Conservation (phyloP, 1,140 invertebrate genomes). For the Caerostris extrusa region DNA sequence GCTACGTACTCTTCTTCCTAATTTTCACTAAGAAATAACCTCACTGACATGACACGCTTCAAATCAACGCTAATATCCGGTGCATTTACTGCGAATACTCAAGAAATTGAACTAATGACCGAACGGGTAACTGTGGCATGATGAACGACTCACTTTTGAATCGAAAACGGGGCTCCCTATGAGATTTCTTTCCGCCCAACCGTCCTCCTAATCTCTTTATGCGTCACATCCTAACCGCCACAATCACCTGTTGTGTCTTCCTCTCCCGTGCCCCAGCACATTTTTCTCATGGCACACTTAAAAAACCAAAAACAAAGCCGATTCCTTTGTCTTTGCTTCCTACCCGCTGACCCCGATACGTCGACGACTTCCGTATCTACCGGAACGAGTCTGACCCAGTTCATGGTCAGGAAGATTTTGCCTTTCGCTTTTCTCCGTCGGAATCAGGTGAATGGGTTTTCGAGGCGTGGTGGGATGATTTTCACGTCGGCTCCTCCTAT, state of each 20-base stretch:
- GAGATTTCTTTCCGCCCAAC: not conserved
- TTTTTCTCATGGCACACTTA: not conserved
- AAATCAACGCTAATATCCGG: no score
- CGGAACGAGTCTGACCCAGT: slow-evolving; percentile 27
- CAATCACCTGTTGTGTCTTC: not conserved
- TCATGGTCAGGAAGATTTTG: slow-evolving; percentile 10
- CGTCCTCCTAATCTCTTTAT: not conserved
- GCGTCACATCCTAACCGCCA: not conserved
- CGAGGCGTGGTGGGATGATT: not conserved
- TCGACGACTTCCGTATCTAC: slow-evolving; percentile 9
- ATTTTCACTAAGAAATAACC: no score
- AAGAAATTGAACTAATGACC: no score
- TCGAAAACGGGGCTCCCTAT: no score
- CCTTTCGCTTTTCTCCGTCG: slow-evolving; percentile 3
- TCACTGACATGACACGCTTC: no score
- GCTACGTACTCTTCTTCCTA: no score
- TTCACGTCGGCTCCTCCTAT: not conserved
- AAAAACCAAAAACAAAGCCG: no score
- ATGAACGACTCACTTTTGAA: no score
- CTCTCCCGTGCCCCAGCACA: not conserved
- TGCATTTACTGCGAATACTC: no score
- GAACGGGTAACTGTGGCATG: no score
- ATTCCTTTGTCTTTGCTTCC: not conserved
- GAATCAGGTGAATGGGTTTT: slow-evolving; percentile 2
- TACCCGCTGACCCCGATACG: not conserved